Conservation (phyloP, 1,140 invertebrate species). For the Plectus sambesii region DNA sequence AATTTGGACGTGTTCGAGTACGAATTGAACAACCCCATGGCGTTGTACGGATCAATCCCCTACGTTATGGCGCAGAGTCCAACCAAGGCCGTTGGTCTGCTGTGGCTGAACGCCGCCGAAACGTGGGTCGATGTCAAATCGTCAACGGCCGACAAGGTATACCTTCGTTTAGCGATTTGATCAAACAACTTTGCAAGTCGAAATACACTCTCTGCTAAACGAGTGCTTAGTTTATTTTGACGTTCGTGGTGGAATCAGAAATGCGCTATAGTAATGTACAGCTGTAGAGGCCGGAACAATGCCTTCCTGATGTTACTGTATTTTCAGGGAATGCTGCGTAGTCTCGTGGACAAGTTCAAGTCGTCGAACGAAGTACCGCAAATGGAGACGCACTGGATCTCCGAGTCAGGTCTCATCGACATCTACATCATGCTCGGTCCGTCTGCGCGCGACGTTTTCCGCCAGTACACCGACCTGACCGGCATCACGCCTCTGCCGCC, state of each 20-base stretch:
- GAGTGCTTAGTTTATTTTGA: conserved; percentile 32
- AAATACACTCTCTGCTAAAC: too few relatives aligned
- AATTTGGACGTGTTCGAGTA: conserved; percentile 99
- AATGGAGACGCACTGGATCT: conserved; percentile 66
- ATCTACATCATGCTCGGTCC: conserved; percentile 82
- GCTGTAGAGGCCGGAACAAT: too few relatives aligned
- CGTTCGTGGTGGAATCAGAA: conserved; percentile 38
- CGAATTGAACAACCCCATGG: conserved; percentile 83
- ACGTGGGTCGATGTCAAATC: conserved; percentile 92
- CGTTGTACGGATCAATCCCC: conserved; percentile 86
- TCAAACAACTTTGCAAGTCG: too few relatives aligned
- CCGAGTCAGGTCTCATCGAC: conserved; percentile 86
- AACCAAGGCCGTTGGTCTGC: conserved; percentile 65
- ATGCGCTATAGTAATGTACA: conserved; percentile 24
- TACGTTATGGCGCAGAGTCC: conserved; percentile 86
- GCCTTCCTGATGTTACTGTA: background rate
- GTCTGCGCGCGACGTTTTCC: conserved; percentile 66
- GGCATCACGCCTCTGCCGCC: conserved; percentile 78
- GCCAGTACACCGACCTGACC: conserved; percentile 73
- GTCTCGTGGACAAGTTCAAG: conserved; percentile 29
- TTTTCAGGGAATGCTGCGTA: conserved; percentile 25
- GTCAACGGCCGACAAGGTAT: conserved; percentile 50
- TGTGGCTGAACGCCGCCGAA: conserved; percentile 96
- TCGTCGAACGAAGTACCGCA: conserved; percentile 47
- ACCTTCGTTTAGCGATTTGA: background rate